These are phyloP conservation scores for Rhynchomys soricoides DNA, from an alignment of 2,113 vertebrate genomes.

Conservation along the genomic window DNA sequence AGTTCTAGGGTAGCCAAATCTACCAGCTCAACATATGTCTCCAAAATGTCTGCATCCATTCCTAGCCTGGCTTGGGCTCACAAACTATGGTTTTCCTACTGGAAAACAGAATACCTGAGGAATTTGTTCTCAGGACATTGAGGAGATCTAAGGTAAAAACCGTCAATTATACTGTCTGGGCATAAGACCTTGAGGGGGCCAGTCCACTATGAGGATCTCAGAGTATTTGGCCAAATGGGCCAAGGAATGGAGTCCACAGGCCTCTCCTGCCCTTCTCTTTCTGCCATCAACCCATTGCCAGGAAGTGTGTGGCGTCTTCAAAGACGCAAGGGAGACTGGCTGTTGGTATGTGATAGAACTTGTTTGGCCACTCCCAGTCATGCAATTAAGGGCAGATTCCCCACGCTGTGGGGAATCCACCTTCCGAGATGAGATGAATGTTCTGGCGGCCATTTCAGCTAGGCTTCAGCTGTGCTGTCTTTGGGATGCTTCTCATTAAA, in stretches of 20 bases:
- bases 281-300: not conserved
- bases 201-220: not conserved
- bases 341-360: slow-evolving; percentile 67
- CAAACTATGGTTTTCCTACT: not conserved
- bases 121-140: not conserved
- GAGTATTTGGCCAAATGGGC: not conserved
- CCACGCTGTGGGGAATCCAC: not conserved
- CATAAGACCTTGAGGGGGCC: not conserved
- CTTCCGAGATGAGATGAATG: not conserved
- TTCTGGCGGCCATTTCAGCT: not conserved
- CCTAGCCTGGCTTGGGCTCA: not conserved
- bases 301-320: not conserved
- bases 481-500: not conserved
- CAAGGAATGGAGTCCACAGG: not conserved
- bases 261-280: not conserved
- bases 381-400: slow-evolving; percentile 54
- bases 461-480: not conserved
- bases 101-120: no score
- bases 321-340: not conserved
- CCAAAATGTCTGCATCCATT: not conserved
- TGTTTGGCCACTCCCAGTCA: slow-evolving; percentile 51
- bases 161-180: not conserved
- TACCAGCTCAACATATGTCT: not conserved
- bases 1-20: not conserved
- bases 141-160: not conserved